phyloP scores from a whole-genome alignment of 2,797 vertebrate genomes.

The Bovichtus variegatus region DNA sequence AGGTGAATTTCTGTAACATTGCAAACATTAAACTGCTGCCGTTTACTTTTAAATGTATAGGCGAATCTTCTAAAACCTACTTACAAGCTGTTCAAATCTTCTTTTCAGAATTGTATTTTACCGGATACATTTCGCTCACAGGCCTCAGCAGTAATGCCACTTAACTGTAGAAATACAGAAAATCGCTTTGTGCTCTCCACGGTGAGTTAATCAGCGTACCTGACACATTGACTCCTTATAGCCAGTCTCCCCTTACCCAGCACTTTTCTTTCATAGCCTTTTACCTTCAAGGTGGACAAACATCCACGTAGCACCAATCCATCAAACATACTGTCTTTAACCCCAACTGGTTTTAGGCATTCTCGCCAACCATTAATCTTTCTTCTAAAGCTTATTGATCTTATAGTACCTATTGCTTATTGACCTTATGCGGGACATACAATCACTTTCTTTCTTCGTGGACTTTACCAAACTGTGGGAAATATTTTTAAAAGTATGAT shows the following conservation, averaged over 20 bases:
- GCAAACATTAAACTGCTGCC: background rate
- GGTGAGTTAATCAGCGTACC: conserved; percentile 33
- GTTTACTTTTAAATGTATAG: background rate
- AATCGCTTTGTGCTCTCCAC: conserved; percentile 6
- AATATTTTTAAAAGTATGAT: background rate
- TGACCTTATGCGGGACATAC: conserved; percentile 14
- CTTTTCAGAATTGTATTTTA: background rate
- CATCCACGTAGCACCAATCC: conserved; percentile 14
- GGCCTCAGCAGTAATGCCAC: background rate
- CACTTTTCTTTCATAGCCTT: conserved; percentile 51
- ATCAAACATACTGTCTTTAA: conserved; percentile 31
- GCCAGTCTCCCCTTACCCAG: background rate
- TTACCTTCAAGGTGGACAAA: conserved; percentile 28
- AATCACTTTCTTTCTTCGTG: conserved; percentile 4
- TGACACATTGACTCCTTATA: conserved; percentile 25
- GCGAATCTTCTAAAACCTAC: background rate
- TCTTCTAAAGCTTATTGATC: conserved; percentile 43
- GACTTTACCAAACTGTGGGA: conserved; percentile 18
- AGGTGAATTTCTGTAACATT: background rate
- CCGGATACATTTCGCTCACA: background rate
- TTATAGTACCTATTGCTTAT: conserved; percentile 21
- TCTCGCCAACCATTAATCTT: conserved; percentile 22
- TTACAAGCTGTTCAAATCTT: background rate
- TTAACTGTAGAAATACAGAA: conserved; percentile 14
- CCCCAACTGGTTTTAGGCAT: conserved; percentile 9